phyloP scores from a whole-genome alignment of 30 jellyfish, hydroid and myxozoan genomes.

The Aurelia sp. region DNA sequence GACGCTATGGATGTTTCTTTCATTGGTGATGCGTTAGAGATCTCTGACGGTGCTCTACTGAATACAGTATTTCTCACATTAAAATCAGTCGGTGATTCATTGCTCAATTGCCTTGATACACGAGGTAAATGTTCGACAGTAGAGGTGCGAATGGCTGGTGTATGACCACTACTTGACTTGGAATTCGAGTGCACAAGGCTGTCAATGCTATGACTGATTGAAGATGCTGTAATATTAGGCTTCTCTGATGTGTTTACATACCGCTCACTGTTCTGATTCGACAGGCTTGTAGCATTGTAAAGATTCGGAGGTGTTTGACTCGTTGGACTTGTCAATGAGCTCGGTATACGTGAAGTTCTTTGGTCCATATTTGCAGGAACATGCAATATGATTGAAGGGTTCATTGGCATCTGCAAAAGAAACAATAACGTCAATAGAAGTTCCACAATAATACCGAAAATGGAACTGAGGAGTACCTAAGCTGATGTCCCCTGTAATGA shows the following conservation, averaged over 20 bases:
- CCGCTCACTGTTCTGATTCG: background rate
- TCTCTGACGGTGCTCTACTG: background rate
- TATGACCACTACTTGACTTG: conserved; percentile 19
- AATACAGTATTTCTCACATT: background rate
- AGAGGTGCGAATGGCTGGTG: conserved; percentile 18
- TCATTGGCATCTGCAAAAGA: conserved; percentile 42
- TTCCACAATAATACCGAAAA: background rate
- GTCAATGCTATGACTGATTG: conserved; percentile 45
- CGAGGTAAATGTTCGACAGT: conserved; percentile 35
- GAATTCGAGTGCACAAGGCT: conserved; percentile 33
- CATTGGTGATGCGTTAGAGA: background rate
- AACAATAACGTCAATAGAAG: background rate
- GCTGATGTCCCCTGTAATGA: too few species aligned
- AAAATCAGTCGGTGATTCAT: background rate
- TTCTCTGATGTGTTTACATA: conserved; percentile 11
- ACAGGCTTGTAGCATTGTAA: conserved; percentile 5
- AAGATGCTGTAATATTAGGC: conserved; percentile 1
- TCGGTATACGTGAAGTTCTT: conserved; percentile 50
- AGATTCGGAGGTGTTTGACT: background rate
- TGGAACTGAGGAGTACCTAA: too few species aligned
- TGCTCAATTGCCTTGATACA: conserved; percentile 3
- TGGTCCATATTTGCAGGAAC: conserved; percentile 74
- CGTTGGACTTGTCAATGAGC: conserved; percentile 37
- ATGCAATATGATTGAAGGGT: conserved; percentile 59
- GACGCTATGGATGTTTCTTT: background rate